Base-by-base conservation (phyloP, 2,113 vertebrate genomes). In the Silurus meridionalis region DNA sequence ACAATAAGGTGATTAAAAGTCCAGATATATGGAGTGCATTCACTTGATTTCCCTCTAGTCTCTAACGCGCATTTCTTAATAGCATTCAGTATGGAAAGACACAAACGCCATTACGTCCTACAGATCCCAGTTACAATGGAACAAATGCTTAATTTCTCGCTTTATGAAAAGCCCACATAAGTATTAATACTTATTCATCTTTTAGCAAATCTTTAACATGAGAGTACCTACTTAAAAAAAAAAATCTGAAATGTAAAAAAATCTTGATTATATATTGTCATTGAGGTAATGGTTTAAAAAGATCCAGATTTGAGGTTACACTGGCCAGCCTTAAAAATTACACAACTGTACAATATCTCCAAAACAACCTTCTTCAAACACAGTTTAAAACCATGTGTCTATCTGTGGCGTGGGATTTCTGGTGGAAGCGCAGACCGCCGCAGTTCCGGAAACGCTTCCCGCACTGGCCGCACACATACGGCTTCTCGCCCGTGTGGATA, bases 401-500 rank as follows among this genome's bases (percentile, higher is more conserved):
- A 0, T 92, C 82, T 71, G 90, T 89, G 52, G 58, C 90, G 82
- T 95, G 94, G 7, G 93, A 90, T 5, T 93, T 92, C 91, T 94
- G 93, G 90, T 94, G 94, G 87, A 94, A 93, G 83, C 92, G 93
- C 9, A 95, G 93, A 17, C 94, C 93, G 6, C 93, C 94, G 6
- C 93, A 93, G 90, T 94, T 93, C 64, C 93, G 91, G 67, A 94
- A 95, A n/a, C 92, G 92, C 88, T 94, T 94, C 28, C 93, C 94
- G 80, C 94, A 94, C 85, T 93, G 93, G 72, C 89, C 89, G 2
- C 95, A 95, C 67, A 92, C 60, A 8, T 95, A 95, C 4, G 94
- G 94, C 81, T 94, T 95, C 90, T 95, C 94, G 15, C 94, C 94
- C 0, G 94, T 94, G 82, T 95, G 94, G 90, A 95, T 94, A n/a